These are phyloP conservation scores for Patagioenas fasciata DNA, from an alignment of 2,113 vertebrate species.

Conservation along the genomic window DNA sequence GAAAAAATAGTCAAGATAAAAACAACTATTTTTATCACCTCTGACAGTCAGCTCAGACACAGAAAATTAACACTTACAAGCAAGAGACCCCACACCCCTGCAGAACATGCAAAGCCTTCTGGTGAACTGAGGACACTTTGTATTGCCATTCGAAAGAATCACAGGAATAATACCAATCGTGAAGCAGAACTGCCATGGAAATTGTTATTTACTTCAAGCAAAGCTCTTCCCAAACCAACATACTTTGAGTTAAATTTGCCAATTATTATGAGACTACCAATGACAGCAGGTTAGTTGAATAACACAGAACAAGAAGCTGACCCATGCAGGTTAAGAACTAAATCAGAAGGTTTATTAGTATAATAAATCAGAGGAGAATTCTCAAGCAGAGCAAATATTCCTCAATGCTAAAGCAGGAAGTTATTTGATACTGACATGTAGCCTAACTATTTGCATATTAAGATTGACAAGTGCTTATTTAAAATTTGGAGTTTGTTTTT, in stretches of 20 bases:
- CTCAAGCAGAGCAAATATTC: not conserved
- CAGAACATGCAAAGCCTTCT: slow-evolving; percentile 46
- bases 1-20: not conserved
- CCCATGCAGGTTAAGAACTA: not conserved
- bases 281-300: not conserved
- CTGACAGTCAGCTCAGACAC: not conserved
- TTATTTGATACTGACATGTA: not conserved
- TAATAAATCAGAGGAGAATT: not conserved
- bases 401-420: not conserved
- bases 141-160: not conserved
- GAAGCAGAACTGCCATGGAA: not conserved
- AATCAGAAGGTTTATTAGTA: not conserved
- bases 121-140: slow-evolving; percentile 65
- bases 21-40: not conserved
- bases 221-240: not conserved
- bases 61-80: not conserved
- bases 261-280: not conserved
- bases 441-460: not conserved
- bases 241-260: not conserved
- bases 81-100: not conserved
- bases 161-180: not conserved
- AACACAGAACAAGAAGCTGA: not conserved
- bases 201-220: not conserved
- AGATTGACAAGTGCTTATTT: not conserved
- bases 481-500: not conserved